A percentile compares a stretch with the other conserved stretches of the same genome.
Conservation (phyloP, 2,113 vertebrate species). For the Muntiacus muntjak region DNA sequence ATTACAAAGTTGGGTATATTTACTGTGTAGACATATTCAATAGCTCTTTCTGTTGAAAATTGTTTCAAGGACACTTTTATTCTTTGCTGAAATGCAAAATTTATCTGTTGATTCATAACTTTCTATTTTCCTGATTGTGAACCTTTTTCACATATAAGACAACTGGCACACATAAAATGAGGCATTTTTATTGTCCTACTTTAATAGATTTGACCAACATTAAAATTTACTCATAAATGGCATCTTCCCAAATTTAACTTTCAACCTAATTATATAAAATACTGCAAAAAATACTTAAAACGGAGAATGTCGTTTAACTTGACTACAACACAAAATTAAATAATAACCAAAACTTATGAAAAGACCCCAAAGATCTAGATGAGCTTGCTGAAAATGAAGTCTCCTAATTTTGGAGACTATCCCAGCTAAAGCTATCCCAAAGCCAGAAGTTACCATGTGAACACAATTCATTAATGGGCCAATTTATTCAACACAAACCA, state of each 20-base stretch:
- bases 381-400: slow-evolving; percentile 20
- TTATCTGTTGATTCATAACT: slow-evolving; percentile 39
- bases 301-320: slow-evolving; percentile 22
- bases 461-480: neutral
- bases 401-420: neutral
- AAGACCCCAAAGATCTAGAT: neutral
- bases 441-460: slow-evolving; percentile 24
- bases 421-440: neutral
- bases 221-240: slow-evolving; percentile 51
- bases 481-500: slow-evolving; percentile 37
- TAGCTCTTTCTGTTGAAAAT: neutral
- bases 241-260: slow-evolving; percentile 31
- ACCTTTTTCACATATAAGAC: slow-evolving; percentile 14
- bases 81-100: slow-evolving; percentile 27
- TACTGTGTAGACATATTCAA: neutral
- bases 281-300: slow-evolving; percentile 7
- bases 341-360: neutral
- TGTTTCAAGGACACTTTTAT: neutral
- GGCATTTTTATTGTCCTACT: neutral
- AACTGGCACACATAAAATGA: slow-evolving; percentile 38
- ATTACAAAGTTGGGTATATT: neutral
- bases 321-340: slow-evolving; percentile 23
- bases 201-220: slow-evolving; percentile 12
- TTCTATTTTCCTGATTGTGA: slow-evolving; percentile 35
- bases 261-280: slow-evolving; percentile 7